phyloP scores from a whole-genome alignment of 2,797 vertebrate genomes.

The Tauraco hartlaubi region DNA sequence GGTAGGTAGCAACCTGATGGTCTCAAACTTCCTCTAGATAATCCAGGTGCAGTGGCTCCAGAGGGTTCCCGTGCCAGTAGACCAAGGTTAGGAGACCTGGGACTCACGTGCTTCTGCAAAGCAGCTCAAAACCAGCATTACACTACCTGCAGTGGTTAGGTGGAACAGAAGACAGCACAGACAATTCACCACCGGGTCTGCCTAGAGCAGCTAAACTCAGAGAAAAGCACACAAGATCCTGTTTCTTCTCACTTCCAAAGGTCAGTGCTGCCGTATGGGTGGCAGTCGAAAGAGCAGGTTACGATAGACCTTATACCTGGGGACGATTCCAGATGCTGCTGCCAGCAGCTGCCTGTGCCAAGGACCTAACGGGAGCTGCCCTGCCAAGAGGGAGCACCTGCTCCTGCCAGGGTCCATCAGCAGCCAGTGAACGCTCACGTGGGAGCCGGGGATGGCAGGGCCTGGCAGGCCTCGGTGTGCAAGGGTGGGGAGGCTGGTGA shows the following conservation, averaged over 20 bases:
- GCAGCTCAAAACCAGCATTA: neutral
- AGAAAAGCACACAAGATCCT: neutral
- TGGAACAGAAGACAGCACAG: neutral
- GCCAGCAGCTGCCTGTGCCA: neutral
- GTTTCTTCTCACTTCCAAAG: neutral
- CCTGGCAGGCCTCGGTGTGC: neutral
- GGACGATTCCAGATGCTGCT: rapidly evolving
- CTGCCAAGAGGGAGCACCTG: neutral
- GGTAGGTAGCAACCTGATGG: neutral
- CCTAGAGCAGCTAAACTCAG: neutral
- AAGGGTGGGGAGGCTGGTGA: neutral
- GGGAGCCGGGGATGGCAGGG: neutral
- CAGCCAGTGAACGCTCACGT: rapidly evolving
- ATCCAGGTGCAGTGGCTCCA: no score
- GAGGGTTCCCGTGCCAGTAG: neutral
- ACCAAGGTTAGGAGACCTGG: neutral
- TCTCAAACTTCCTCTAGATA: neutral
- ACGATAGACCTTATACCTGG: neutral
- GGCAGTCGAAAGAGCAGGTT: neutral
- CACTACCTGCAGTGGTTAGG: neutral
- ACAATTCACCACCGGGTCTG: neutral
- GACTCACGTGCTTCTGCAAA: neutral
- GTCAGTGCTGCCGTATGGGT: rapidly evolving
- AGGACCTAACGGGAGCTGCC: neutral
- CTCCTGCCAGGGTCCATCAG: neutral